These are phyloP conservation scores for Artemia sinica DNA, from an alignment of 2,888 invertebrate species.

Conservation along the genomic window DNA sequence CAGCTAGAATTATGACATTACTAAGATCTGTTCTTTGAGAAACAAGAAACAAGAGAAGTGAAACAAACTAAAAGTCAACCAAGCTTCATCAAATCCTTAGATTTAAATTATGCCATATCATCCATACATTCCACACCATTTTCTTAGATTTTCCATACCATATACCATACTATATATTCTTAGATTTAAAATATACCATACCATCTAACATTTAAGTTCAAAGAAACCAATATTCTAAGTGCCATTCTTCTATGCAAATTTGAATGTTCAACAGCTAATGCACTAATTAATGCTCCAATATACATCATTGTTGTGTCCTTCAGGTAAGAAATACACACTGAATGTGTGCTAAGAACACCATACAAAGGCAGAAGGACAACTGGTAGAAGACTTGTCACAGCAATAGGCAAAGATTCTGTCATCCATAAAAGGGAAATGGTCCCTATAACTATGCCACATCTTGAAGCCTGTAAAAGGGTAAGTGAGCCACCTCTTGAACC, in stretches of 20 bases:
- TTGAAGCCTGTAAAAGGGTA: neutral
- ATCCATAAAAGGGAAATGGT: slow-evolving; percentile 9
- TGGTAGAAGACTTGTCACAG: slow-evolving; percentile 7
- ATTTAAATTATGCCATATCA: too few species aligned
- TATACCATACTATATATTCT: too few species aligned
- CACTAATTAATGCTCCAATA: slow-evolving; percentile 1
- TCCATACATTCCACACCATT: too few species aligned
- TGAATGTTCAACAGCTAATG: neutral
- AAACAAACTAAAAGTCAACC: too few species aligned
- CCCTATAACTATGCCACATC: neutral
- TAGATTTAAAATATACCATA: neutral
- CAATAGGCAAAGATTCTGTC: neutral
- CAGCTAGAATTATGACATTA: too few species aligned
- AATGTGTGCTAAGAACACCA: neutral
- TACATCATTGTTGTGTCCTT: slow-evolving; percentile 11
- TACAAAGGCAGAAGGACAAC: neutral
- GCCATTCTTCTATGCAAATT: slow-evolving; percentile 13
- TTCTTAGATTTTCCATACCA: too few species aligned
- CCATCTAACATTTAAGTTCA: neutral
- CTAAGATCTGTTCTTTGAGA: too few species aligned
- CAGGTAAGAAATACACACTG: slow-evolving; percentile 3
- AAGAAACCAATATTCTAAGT: neutral
- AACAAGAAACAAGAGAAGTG: too few species aligned
- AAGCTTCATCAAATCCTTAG: too few species aligned
- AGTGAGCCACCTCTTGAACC: neutral